Percentiles rank a stretch among this genome's conserved stretches.
These are phyloP conservation scores for Ectropis grisescens DNA, from an alignment of 1,140 invertebrate species.

Conservation along the genomic window DNA sequence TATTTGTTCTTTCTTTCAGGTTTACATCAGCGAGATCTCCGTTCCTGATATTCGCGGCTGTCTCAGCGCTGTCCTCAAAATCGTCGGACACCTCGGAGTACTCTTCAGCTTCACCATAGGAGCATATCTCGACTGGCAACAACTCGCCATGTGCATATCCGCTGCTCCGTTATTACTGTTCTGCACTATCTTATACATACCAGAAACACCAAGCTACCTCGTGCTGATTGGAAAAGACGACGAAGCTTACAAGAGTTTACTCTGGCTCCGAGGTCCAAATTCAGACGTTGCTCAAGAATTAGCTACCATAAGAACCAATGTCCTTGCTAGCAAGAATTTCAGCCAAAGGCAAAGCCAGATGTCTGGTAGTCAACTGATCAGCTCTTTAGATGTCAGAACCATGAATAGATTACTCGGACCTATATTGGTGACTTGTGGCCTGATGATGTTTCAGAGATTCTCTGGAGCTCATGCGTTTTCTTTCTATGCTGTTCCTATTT, in stretches of 20 bases:
- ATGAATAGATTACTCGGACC: conserved; percentile 72
- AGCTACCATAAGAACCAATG: conserved; percentile 77
- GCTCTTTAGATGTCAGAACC: conserved; percentile 52
- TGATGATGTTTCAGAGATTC: conserved; percentile 90
- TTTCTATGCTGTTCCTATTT: conserved; percentile 88
- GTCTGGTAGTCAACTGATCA: conserved; percentile 47
- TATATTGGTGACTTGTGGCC: conserved; percentile 83
- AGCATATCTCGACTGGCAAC: conserved; percentile 86
- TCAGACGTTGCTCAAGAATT: conserved; percentile 82
- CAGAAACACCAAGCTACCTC: conserved; percentile 80
- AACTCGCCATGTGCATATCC: conserved; percentile 83
- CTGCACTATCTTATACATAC: conserved; percentile 73
- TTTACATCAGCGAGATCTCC: conserved; percentile 95
- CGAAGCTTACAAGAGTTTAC: conserved; percentile 80
- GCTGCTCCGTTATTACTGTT: conserved; percentile 75
- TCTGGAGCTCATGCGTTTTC: conserved; percentile 88
- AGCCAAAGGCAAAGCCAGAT: conserved; percentile 62
- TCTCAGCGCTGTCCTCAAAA: conserved; percentile 88
- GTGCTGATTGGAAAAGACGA: conserved; percentile 74
- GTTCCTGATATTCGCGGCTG: conserved; percentile 88
- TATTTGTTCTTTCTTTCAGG: conserved; percentile 63
- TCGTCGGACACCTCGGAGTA: conserved; percentile 87
- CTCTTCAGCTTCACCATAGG: conserved; percentile 87
- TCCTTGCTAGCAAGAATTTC: conserved; percentile 69
- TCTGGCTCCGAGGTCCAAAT: conserved; percentile 82